Evolutionary conservation across 2,797 vertebrate genomes (phyloP).

Genomic region (Peromyscus melanophrys): DNA sequence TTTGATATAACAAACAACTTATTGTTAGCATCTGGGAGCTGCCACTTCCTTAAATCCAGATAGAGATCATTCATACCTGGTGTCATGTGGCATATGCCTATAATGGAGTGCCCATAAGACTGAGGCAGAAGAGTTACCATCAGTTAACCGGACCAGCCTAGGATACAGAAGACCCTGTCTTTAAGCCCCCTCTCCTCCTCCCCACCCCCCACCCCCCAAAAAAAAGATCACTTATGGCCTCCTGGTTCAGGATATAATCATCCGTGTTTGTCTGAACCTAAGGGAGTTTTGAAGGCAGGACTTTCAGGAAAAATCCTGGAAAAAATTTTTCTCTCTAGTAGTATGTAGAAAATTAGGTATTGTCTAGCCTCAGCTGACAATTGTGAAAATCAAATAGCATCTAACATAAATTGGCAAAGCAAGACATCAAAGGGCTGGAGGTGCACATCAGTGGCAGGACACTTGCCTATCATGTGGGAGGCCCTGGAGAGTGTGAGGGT

Average conservation of each 20-base stretch:
- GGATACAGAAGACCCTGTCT: background rate
- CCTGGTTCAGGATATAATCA: conserved; percentile 1
- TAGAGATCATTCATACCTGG: background rate
- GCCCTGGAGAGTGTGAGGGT: background rate
- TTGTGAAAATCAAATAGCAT: background rate
- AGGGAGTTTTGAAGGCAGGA: background rate
- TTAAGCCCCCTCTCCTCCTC: background rate
- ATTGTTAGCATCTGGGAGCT: background rate
- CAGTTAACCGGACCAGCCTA: background rate
- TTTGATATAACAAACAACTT: background rate
- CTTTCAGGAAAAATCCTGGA: background rate
- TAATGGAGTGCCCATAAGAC: background rate
- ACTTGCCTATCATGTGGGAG: background rate
- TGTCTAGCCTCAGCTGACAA: background rate
- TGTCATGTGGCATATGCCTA: background rate
- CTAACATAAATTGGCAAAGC: background rate
- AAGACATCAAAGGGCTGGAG: background rate
- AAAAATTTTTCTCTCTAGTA: background rate
- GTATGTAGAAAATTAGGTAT: background rate
- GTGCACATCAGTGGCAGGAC: background rate
- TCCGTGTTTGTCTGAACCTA: background rate
- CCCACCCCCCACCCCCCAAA: background rate
- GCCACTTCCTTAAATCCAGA: background rate
- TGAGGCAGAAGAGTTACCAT: background rate
- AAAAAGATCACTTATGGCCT: background rate